A percentile compares a stretch with the other conserved stretches of the same genome.
phyloP scores from a whole-genome alignment of 2,888 invertebrate species.

The Euspilapteryx auroguttella region DNA sequence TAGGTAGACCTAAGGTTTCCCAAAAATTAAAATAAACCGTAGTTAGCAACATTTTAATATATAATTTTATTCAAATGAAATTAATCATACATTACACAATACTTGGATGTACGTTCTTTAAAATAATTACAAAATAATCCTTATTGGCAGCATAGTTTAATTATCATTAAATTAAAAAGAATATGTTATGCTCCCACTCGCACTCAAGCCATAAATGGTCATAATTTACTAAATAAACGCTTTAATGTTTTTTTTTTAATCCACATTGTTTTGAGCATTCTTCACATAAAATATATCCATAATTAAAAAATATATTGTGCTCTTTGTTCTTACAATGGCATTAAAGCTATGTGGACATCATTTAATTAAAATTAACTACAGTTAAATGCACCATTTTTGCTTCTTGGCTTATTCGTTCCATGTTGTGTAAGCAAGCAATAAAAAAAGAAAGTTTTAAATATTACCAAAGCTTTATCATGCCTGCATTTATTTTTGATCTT shows the following conservation, averaged over 20 bases:
- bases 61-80: conserved; percentile 63
- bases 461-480: too few relatives aligned
- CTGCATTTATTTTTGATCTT: too few relatives aligned
- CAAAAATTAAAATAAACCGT: conserved; percentile 30
- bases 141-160: conserved; percentile 44
- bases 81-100: conserved; percentile 57
- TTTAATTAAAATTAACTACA: conserved; percentile 42
- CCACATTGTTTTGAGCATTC: conserved; percentile 38
- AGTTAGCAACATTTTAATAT: conserved; percentile 62
- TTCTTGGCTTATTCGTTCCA: conserved; percentile 19
- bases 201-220: conserved; percentile 39
- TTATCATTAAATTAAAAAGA: conserved; percentile 30
- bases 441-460: too few relatives aligned
- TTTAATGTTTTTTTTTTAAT: conserved; percentile 18
- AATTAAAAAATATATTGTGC: conserved; percentile 42
- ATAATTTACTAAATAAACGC: conserved; percentile 20
- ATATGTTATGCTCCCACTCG: conserved; percentile 26
- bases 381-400: conserved; percentile 54
- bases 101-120: conserved; percentile 41
- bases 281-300: conserved; percentile 24
- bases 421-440: conserved; percentile 36
- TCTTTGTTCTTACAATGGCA: conserved; percentile 26
- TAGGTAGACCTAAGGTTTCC: too few relatives aligned
- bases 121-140: conserved; percentile 57
- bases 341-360: conserved; percentile 53